Base-by-base conservation (phyloP, 2,888 invertebrate genomes). In the Zygaena filipendulae region DNA sequence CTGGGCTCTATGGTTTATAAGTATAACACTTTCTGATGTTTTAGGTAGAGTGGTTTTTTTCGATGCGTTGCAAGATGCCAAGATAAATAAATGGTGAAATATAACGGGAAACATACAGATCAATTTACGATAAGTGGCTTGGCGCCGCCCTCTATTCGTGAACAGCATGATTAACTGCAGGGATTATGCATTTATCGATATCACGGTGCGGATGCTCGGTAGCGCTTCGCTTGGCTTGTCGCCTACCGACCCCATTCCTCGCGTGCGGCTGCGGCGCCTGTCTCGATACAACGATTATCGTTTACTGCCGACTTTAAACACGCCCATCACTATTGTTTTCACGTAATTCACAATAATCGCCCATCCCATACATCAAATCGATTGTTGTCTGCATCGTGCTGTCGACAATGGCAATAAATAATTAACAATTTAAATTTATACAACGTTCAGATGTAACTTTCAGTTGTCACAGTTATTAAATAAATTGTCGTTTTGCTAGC, bases 241-340 rank as follows among this genome's bases (percentile, higher is more conserved):
- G 58, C 51, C 52, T 52, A 55, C 33, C 59, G 49, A 45, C 49
- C 49, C 30, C 40, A 39, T 43, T 55, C 59, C 60, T 58, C 62
- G 50, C 52, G 38, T 42, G 45, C 44, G 42, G n/a, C n/a, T n/a
- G n/a, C 16, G 50, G 55, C 49, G 52, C 46, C 44, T 39, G 42
- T 59, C 60, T 62, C 68, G 62, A 61, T 58, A 56, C 52, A 57
- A 52, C 53, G 49, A 60, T 60, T 51, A 49, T 50, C 59, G 51
- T 63, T n/a, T 61, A 58, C 59, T 49, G 49, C 42, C 43, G 42
- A 47, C 48, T 50, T n/a, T n/a, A n/a, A n/a, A 39, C 53, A 52
- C 55, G 52, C 59, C 54, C 68, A 62, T 63, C 69, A 61, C 71
- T 71, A 70, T 67, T 69, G 60, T 68, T 59, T 53, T 59, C 62